Evolutionary conservation across 2,797 vertebrate species (phyloP), one percentile per base, ranked within the genome.

Genomic region (Tachyglossus aculeatus): DNA sequence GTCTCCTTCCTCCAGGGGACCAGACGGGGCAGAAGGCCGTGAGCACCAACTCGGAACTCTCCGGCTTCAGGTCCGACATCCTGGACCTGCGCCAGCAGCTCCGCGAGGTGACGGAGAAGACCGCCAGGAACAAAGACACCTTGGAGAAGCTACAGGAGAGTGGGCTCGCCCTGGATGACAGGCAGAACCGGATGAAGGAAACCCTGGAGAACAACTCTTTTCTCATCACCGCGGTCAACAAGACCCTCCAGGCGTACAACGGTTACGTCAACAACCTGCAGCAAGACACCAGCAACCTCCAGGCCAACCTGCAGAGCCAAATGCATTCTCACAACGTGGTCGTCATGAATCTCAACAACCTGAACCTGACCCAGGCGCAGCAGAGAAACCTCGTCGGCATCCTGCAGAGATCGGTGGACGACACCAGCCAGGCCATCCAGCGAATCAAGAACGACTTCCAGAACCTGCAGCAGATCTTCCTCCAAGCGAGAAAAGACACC

Each of bases 361-460:
- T 99, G 60, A 98, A 98, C 87, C 80, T 96, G 76, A 98, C 96
- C 19, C 96, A 98, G 83, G 91, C 91, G 24, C 96, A 96, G 78
- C 97, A 99, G 88, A 94, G 95, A 74, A 91, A 91, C 62, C 90
- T 96, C 50, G 94, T 96, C 59, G 85, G 72, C 15, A 86, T 81
- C 29, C 87, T 99, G 85, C 96, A 98, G 88, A 96, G 88, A 45
- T 96, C 96, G 1, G 90, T 98, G 79, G 97, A 97, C 38, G 95
- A 95, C 82, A 95, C 95, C 15, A 95, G 93, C 80, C 94, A 95
- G 33, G 94, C 95, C 43, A 94, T 97, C 72, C 93, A 97, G 82
- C 94, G 91, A 83, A 94, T 96, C 76, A 97, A 93, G 80, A 95
- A 89, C 21, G 96, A 98, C 83, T 96, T 96, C 78, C 95, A 97